These are phyloP conservation scores for Aptenodytes patagonicus DNA, from an alignment of 2,113 vertebrate genomes.

Conservation along the genomic window DNA sequence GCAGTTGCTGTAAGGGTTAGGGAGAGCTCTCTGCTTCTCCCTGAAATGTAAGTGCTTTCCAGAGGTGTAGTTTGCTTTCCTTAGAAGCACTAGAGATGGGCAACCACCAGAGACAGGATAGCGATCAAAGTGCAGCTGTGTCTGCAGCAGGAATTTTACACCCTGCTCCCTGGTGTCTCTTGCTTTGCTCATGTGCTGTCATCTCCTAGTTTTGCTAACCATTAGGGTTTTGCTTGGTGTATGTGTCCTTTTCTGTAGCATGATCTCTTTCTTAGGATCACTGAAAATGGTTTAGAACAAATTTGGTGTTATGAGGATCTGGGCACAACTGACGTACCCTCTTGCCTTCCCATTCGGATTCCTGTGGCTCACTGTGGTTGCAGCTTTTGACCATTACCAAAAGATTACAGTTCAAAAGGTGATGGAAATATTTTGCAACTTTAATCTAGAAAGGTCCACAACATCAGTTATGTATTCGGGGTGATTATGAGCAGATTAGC, in stretches of 20 bases:
- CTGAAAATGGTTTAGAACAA: not conserved
- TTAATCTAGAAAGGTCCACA: not conserved
- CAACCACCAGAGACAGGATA: not conserved
- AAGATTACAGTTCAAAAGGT: not conserved
- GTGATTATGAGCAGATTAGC: accelerated
- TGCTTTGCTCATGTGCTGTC: not conserved
- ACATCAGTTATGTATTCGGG: not conserved
- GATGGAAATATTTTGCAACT: not conserved
- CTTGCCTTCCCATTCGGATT: not conserved
- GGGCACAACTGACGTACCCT: accelerated
- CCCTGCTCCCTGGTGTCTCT: not conserved
- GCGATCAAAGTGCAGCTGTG: not conserved
- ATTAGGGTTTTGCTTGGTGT: not conserved
- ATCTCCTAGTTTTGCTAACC: not conserved
- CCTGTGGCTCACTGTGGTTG: not conserved
- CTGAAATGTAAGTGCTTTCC: not conserved
- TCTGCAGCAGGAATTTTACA: not conserved
- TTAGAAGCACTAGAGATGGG: not conserved
- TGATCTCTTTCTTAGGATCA: not conserved
- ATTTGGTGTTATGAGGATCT: not conserved
- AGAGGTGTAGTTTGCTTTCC: not conserved
- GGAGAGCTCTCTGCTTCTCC: not conserved
- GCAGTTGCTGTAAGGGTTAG: not conserved
- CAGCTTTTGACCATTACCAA: not conserved
- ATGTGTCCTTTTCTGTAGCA: not conserved